Conservation (phyloP, 2,888 invertebrate species). For the Nineta flava region DNA sequence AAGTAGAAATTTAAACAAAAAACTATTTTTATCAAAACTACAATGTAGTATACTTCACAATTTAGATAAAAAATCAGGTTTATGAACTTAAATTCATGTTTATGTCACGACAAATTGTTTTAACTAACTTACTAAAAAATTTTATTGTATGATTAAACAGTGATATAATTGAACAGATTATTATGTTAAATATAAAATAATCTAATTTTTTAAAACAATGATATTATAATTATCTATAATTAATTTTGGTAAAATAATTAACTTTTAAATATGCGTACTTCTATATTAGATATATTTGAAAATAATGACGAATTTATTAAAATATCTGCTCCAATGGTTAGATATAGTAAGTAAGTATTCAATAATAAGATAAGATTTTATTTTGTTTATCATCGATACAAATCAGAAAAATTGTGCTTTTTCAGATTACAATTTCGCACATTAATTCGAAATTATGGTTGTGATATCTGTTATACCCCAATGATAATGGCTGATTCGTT, state of each 20-base stretch:
- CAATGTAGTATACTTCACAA: too few relatives aligned
- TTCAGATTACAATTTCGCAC: slow-evolving; percentile 58
- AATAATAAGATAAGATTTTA: not conserved
- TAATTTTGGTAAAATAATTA: not conserved
- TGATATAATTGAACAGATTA: too few relatives aligned
- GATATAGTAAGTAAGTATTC: slow-evolving; percentile 65
- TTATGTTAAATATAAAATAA: too few relatives aligned
- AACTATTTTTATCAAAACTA: too few relatives aligned
- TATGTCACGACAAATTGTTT: too few relatives aligned
- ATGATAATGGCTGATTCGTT: slow-evolving; percentile 96
- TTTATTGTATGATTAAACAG: too few relatives aligned
- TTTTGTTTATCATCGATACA: slow-evolving; percentile 3
- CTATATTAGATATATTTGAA: slow-evolving; percentile 47
- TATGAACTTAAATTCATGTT: too few relatives aligned
- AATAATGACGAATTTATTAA: slow-evolving; percentile 43
- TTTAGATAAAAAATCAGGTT: too few relatives aligned
- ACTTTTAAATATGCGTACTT: not conserved
- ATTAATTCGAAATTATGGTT: slow-evolving; percentile 62
- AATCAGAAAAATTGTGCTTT: slow-evolving; percentile 12
- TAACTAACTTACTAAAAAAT: too few relatives aligned
- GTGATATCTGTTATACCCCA: slow-evolving; percentile 84
- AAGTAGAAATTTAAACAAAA: too few relatives aligned
- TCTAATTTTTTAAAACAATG: too few relatives aligned
- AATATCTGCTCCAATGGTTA: slow-evolving; percentile 91
- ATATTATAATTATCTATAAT: too few relatives aligned